Percentiles rank a stretch among this genome's conserved stretches.
Conservation (phyloP, 2,113 vertebrate species). For the Cygnus atratus region DNA sequence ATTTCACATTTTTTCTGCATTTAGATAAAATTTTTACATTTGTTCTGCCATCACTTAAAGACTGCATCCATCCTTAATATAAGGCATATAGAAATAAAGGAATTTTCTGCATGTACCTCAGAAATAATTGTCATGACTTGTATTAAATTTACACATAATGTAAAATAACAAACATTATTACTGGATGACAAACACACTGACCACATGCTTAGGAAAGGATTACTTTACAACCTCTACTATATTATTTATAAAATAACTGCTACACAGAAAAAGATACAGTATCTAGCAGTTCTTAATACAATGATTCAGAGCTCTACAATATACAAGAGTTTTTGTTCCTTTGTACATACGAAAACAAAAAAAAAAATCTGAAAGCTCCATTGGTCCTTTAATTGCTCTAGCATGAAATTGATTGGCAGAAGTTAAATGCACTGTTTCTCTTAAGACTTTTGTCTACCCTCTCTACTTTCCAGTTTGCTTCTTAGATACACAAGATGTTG, state of each 20-base stretch:
- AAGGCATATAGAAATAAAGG: background rate
- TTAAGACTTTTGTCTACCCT: background rate
- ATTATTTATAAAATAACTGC: background rate
- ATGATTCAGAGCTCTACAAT: background rate
- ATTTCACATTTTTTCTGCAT: background rate
- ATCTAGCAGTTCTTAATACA: background rate
- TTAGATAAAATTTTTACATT: background rate
- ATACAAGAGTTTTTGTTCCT: rapidly evolving
- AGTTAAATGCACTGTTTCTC: background rate
- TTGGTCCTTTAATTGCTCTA: background rate
- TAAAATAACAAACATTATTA: background rate
- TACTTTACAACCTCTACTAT: background rate
- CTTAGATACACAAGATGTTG: background rate
- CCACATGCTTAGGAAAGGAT: background rate
- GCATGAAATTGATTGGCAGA: background rate
- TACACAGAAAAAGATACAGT: background rate
- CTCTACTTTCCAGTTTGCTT: background rate
- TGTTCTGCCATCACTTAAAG: background rate
- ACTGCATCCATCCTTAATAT: background rate
- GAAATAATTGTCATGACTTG: background rate
- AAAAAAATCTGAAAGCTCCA: background rate
- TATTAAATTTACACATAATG: background rate
- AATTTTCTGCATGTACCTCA: background rate
- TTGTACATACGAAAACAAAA: background rate
- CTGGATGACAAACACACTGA: background rate